Conservation (phyloP, 2,888 invertebrate genomes). For the Lycaena phlaeas region DNA sequence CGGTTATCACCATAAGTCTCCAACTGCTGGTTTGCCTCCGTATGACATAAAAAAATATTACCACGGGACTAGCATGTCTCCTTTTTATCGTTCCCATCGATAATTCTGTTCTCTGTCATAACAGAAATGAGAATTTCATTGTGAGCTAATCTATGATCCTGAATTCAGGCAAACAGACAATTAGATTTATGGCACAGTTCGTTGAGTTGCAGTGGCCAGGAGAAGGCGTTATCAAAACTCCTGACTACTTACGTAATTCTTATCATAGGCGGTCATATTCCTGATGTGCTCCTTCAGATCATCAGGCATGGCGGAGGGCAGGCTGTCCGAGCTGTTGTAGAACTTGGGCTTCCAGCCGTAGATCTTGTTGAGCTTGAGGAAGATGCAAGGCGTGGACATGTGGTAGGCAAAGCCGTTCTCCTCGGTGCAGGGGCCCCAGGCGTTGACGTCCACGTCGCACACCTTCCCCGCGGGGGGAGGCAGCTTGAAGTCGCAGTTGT, state of each 20-base stretch:
- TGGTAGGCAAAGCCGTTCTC: slow-evolving; percentile 92
- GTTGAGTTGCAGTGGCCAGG: too few species aligned
- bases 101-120: too few species aligned
- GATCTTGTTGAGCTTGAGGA: slow-evolving; percentile 96
- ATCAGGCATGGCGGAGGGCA: slow-evolving; percentile 84
- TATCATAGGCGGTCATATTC: slow-evolving; percentile 59
- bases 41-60: too few species aligned
- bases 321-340: slow-evolving; percentile 79
- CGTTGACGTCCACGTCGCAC: slow-evolving; percentile 88
- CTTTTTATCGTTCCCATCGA: too few species aligned
- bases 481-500: slow-evolving; percentile 82
- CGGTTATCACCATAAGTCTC: too few species aligned
- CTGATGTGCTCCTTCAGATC: slow-evolving; percentile 79
- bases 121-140: too few species aligned
- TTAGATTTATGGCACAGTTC: too few species aligned
- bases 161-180: too few species aligned
- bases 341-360: slow-evolving; percentile 91
- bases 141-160: too few species aligned
- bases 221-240: not conserved
- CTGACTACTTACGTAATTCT: slow-evolving; percentile 53
- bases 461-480: slow-evolving; percentile 82
- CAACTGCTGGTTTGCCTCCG: too few species aligned
- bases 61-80: too few species aligned
- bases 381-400: slow-evolving; percentile 93
- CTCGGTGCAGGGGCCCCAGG: slow-evolving; percentile 85